Evolutionary conservation across 2,888 invertebrate genomes (phyloP).

Genomic region (Aspidiotus rigidus): DNA sequence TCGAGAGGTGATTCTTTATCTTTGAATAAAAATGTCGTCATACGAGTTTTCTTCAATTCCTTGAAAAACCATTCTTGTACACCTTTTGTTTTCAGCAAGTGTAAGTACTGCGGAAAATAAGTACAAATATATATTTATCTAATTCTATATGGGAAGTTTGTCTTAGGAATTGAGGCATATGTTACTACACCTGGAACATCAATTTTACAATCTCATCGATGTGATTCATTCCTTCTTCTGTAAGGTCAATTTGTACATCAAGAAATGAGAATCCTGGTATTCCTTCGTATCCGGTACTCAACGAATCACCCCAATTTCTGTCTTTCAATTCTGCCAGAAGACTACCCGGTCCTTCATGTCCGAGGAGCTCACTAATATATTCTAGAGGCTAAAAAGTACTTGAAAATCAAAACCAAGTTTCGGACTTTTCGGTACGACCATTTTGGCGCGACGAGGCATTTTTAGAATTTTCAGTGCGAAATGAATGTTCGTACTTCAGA

Average conservation of each 20-base stretch:
- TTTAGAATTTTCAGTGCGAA: no score
- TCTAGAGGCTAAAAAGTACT: conserved; percentile 62
- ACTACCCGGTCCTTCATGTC: conserved; percentile 94
- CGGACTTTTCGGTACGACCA: neutral
- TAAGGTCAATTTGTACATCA: conserved; percentile 77
- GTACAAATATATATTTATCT: neutral
- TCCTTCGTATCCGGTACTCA: conserved; percentile 70
- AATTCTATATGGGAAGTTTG: neutral
- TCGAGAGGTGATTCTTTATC: conserved; percentile 70
- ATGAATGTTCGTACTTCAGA: no score
- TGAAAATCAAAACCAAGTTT: conserved; percentile 23
- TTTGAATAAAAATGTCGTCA: conserved; percentile 77
- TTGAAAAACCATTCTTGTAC: conserved; percentile 86
- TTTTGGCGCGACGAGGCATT: no score
- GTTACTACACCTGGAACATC: conserved; percentile 53
- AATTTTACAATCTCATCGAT: conserved; percentile 77
- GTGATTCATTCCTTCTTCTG: conserved; percentile 81
- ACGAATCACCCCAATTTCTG: conserved; percentile 82
- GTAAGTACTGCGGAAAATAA: conserved; percentile 37
- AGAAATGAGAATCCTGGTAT: conserved; percentile 88
- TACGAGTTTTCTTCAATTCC: conserved; percentile 70
- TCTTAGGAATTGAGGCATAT: neutral
- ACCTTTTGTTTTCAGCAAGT: conserved; percentile 42
- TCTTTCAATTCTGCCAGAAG: conserved; percentile 78
- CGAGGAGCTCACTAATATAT: conserved; percentile 84